Conservation (phyloP, 2,113 vertebrate genomes). For the Hyperopisus bebe region DNA sequence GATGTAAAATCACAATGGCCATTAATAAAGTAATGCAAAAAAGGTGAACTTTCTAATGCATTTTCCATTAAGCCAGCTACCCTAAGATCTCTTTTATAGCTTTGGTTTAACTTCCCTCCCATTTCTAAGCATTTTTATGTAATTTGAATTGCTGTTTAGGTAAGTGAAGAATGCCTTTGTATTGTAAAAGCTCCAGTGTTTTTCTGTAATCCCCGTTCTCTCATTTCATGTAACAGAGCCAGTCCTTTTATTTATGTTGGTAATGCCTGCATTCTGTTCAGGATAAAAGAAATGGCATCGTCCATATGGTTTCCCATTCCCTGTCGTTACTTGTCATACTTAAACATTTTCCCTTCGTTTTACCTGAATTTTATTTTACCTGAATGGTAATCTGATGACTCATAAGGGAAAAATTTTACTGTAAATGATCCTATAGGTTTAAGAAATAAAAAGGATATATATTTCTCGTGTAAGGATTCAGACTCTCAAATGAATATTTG, state of each 20-base stretch:
- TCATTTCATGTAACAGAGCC: neutral
- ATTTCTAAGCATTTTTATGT: neutral
- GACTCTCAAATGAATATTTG: neutral
- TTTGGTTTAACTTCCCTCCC: neutral
- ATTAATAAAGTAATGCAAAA: neutral
- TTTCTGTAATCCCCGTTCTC: neutral
- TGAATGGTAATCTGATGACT: neutral
- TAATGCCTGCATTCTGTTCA: neutral
- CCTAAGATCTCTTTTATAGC: neutral
- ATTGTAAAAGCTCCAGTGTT: neutral
- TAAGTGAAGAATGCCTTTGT: neutral
- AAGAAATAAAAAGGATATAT: neutral
- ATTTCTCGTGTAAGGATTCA: neutral
- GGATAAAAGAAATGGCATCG: neutral
- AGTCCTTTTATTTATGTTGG: neutral
- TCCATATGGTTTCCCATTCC: neutral
- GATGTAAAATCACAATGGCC: neutral
- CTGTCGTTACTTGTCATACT: neutral
- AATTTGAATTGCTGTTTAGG: neutral
- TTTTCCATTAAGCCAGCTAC: conserved; percentile 1
- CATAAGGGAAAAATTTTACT: neutral
- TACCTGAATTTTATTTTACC: neutral
- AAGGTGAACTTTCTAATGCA: neutral
- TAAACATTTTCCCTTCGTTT: neutral
- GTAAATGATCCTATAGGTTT: neutral